Evolutionary conservation across 2,113 vertebrate species (phyloP), one percentile per base, ranked within the genome.

Genomic region (Oryzias celebensis): DNA sequence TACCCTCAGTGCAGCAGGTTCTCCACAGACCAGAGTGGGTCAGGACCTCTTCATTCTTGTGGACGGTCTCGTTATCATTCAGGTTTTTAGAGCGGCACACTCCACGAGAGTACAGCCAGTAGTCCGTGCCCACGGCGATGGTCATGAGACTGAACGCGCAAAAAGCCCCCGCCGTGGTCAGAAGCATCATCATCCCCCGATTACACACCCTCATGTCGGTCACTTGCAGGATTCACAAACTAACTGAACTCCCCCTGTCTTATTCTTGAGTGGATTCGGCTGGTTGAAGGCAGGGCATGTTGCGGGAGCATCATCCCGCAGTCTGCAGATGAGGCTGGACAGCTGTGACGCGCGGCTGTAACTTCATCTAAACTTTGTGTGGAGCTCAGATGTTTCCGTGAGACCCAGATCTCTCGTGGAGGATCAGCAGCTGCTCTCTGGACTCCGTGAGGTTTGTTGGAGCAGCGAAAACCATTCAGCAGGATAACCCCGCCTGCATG

Each of bases 141-240:
- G 95, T 98, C 96, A 98, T 98, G 77, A 98, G 93, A 86, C 96
- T 98, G 91, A 98, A 98, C 71, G 96, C 96, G 76, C 94, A 94
- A 62, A 98, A 98, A 81, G 96, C 96, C 65, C 96, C 96, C 73
- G 95, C 95, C 45, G 96, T 98, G 80, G 96, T 98, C 86, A 98
- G 80, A 83, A 98, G 91, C 95, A 97, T 97, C 93, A 96, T 94
- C 82, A 93, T 78, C 54, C 96, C 96, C 75, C 95, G 89, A 87
- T 96, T 95, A 87, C 94, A 96, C 91, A 94, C 90, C 93, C 93
- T 95, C 96, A 96, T 96, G 83, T 80, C 92, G 91, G 87, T 57
- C 48, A 24, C 42, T 46, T 5, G 22, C 20, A 22, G 54, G 62
- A 16, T 50, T 70, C 42, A 77, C 4, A 75, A 41, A 56, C 63